Evolutionary conservation across 2,888 invertebrate genomes (phyloP).

Genomic region (Dryobota labecula): DNA sequence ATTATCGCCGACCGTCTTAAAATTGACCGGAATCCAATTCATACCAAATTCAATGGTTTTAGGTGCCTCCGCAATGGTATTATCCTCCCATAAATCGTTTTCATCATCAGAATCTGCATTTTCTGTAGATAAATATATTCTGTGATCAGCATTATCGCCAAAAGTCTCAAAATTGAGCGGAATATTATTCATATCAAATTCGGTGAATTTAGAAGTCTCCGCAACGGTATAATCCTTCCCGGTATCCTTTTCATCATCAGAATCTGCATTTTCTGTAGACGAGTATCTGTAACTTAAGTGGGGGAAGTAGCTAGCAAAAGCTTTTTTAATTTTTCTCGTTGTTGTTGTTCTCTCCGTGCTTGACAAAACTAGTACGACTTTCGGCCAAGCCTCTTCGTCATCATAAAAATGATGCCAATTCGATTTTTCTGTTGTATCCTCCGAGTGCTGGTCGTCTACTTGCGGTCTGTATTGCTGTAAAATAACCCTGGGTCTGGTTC

Average conservation of each 20-base stretch:
- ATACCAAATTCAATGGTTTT: neutral
- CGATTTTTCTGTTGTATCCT: neutral
- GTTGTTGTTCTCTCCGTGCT: conserved; percentile 42
- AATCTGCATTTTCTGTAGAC: neutral
- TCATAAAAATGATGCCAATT: conserved; percentile 50
- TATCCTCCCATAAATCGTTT: neutral
- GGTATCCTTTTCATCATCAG: neutral
- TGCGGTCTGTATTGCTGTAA: neutral
- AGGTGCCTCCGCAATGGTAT: neutral
- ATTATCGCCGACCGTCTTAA: neutral
- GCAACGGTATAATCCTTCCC: neutral
- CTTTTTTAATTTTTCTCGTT: conserved; percentile 6
- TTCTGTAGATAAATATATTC: neutral
- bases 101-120: neutral
- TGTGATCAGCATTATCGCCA: too few relatives aligned
- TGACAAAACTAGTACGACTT: conserved; percentile 37
- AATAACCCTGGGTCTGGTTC: neutral
- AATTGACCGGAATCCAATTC: neutral
- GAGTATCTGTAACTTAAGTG: conserved; percentile 1
- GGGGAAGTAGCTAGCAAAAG: conserved; percentile 48
- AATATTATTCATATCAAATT: neutral
- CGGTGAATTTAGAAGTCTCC: neutral
- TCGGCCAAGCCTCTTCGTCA: conserved; percentile 44
- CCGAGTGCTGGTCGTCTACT: neutral
- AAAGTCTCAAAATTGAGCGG: neutral